Base-by-base conservation (phyloP, 2,888 invertebrate species). In the Dicyrtoma fusca region DNA sequence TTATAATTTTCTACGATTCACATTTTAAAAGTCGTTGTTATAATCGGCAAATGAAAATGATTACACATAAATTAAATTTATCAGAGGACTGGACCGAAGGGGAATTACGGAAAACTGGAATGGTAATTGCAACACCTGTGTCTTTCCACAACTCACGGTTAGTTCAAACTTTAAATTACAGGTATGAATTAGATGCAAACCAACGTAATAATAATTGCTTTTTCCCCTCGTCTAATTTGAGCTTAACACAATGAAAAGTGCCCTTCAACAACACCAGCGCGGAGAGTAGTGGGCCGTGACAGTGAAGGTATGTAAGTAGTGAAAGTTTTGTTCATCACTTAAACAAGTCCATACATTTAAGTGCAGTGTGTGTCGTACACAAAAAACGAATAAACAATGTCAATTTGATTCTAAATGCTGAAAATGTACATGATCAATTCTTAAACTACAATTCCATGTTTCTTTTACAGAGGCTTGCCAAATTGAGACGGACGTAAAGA, bases 71-170 rank as follows among this genome's bases (percentile, higher is more conserved):
- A n/a, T 34, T 34, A 34, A 34, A 34, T 34, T 59, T 73, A 69
- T 14, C 42, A 79, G 80, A 80, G 61, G 80, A 80, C 57, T 80
- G 80, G 44, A 47, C 73, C 59, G 80, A 77, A 72, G 77, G 76
- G 19, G 75, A 76, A 25, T 75, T 77, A 11, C 75, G 75, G 47
- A 69, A n/a, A n/a, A 69, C 45, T 44, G 73, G 34, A 75, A 72
- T 14, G 79, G 80, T 44, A 80, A 80, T 14, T 80, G 80, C 49
- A 80, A 80, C 69, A 77, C 75, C 72, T 80, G 80, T 65, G 75
- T 80, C 13, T 80, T 77, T 76, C 55, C 64, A 66, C 62, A 78
- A 80, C 57, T 80, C 80, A n/a, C 79, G 80, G 71, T 71, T 19
- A 57, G 26, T 45, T 10, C 17, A 14, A 45, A 10, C n/a, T 25